Evolutionary conservation across 2,888 invertebrate genomes (phyloP).

Genomic region (Sussaba pulchella): DNA sequence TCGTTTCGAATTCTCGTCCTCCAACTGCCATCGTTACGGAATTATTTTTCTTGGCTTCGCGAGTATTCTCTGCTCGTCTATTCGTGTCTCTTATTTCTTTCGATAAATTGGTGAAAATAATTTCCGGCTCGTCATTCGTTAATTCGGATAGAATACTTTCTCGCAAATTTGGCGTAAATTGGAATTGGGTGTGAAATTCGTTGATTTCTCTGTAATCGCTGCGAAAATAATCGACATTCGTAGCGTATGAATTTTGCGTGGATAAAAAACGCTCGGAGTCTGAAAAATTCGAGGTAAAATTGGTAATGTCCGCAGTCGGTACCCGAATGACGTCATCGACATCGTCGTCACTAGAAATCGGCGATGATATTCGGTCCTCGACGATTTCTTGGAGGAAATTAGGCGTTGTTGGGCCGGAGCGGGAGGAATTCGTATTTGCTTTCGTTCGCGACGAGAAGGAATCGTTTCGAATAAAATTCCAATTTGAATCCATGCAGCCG

Average conservation of each 20-base stretch:
- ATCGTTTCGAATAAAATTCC: neutral
- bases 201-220: neutral
- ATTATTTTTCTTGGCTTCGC: conserved; percentile 5
- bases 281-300: neutral
- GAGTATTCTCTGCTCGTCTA: neutral
- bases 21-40: neutral
- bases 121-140: neutral
- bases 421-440: neutral
- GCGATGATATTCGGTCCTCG: neutral
- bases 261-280: too few species aligned
- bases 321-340: neutral
- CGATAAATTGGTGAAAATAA: neutral
- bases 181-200: neutral
- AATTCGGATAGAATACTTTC: neutral
- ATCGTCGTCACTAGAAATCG: neutral
- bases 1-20: neutral
- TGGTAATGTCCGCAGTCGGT: neutral
- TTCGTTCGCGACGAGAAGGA: too few species aligned
- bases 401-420: neutral
- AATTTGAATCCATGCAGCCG: neutral
- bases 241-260: neutral
- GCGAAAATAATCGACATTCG: conserved; percentile 18
- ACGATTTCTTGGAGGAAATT: neutral
- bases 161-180: neutral
- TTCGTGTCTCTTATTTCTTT: neutral